These are phyloP conservation scores for Drosophila baimaii DNA, from an alignment of 1,140 invertebrate genomes.

Conservation along the genomic window DNA sequence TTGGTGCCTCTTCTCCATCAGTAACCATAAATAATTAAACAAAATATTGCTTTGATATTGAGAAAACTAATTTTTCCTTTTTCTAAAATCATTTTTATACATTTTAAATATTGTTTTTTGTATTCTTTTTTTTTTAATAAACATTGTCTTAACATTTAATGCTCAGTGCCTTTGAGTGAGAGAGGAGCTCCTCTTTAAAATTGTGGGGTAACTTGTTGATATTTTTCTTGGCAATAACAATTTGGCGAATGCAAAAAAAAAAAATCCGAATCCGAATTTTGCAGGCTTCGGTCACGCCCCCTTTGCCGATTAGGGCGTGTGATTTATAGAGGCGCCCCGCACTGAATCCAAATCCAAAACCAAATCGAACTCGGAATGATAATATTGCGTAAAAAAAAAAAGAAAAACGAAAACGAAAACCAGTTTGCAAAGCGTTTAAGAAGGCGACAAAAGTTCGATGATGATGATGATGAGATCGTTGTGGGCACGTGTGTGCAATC, in stretches of 20 bases:
- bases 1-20: no score
- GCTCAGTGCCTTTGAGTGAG: background rate
- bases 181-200: constrained; percentile 26
- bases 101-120: background rate
- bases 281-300: constrained; percentile 3
- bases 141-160: background rate
- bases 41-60: no score
- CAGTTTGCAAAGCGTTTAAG: constrained; percentile 23
- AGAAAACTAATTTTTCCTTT: no score
- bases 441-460: constrained; percentile 22
- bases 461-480: constrained; percentile 13
- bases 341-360: constrained; percentile 41
- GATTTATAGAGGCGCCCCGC: constrained; percentile 59
- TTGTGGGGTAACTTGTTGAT: constrained; percentile 44
- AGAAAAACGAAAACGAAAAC: constrained; percentile 1
- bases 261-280: constrained; percentile 18
- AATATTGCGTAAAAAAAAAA: constrained; percentile 14
- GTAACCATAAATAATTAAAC: no score
- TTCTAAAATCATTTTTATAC: no score
- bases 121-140: background rate
- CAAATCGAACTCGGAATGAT: constrained; percentile 20
- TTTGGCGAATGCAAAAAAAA: constrained; percentile 42
- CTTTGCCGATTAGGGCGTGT: constrained; percentile 37
- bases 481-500: constrained; percentile 42
- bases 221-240: constrained; percentile 18